Conservation (phyloP, 2,113 vertebrate genomes). For the Phaetusa simplex region DNA sequence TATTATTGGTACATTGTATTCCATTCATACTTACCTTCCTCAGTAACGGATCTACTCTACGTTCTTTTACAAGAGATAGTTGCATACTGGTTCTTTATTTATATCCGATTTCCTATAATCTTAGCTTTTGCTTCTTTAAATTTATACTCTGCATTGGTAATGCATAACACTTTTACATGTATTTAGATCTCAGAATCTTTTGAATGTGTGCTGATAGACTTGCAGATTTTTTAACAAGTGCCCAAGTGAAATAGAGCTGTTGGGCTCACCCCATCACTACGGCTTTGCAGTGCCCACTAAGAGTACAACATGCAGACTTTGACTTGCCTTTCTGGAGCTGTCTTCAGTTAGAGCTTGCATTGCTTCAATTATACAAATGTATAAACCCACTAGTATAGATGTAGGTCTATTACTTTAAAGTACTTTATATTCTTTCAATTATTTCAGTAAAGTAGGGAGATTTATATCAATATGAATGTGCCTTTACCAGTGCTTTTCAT, state of each 20-base stretch:
- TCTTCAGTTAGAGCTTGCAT: neutral
- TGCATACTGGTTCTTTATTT: neutral
- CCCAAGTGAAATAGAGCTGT: neutral
- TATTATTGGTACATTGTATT: neutral
- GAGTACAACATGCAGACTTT: neutral
- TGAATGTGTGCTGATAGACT: neutral
- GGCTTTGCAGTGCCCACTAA: neutral
- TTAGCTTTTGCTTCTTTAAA: neutral
- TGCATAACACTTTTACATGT: neutral
- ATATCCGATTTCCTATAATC: neutral
- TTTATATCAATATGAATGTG: neutral
- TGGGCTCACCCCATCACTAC: neutral
- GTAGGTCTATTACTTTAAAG: neutral
- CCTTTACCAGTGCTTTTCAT: neutral
- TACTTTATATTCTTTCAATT: neutral
- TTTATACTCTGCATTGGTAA: neutral
- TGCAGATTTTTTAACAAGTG: neutral
- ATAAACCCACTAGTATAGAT: neutral
- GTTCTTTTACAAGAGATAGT: neutral
- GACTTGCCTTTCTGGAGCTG: neutral
- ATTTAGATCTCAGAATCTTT: neutral
- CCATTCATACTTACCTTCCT: neutral
- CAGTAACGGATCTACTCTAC: neutral
- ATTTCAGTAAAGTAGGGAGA: neutral
- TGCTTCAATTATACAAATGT: neutral